Evolutionary conservation across 2,797 vertebrate genomes (phyloP).

Genomic region (Channa striata): DNA sequence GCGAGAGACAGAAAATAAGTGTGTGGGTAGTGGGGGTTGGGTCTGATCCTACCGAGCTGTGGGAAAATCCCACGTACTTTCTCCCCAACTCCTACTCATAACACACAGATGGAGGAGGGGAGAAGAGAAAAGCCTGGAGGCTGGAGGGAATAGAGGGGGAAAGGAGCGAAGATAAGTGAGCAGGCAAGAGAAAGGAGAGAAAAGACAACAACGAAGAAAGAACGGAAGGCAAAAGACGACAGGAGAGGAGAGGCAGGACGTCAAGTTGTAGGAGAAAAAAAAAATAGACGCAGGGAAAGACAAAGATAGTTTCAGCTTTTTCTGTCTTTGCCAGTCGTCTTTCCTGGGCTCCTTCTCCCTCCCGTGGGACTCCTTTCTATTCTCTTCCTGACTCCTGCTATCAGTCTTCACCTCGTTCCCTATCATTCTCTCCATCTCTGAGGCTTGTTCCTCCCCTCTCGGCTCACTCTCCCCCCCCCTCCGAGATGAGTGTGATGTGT

Average conservation of each 20-base stretch:
- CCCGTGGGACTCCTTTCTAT: neutral
- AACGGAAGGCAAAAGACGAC: neutral
- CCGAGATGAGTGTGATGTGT: constrained; percentile 38
- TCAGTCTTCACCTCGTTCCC: constrained; percentile 28
- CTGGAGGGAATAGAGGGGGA: constrained; percentile 8
- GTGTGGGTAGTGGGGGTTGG: constrained; percentile 62
- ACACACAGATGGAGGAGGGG: constrained; percentile 55
- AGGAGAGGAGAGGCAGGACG: neutral
- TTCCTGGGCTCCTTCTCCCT: neutral
- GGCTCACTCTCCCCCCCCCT: neutral
- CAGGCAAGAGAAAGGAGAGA: constrained; percentile 32
- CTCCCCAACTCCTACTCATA: constrained; percentile 67
- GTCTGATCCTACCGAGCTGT: constrained; percentile 74
- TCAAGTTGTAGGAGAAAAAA: neutral
- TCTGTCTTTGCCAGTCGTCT: neutral
- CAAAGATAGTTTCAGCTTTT: neutral
- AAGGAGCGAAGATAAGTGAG: constrained; percentile 37
- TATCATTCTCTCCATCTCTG: constrained; percentile 38
- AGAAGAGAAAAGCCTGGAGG: constrained; percentile 28
- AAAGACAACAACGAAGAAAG: neutral
- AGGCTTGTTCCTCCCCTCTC: constrained; percentile 21
- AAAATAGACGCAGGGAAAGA: neutral
- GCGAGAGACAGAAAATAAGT: constrained; percentile 56
- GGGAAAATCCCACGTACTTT: constrained; percentile 88
- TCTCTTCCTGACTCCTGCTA: constrained; percentile 4